phyloP scores from a whole-genome alignment of 2,888 invertebrate species.

The Amphipoea oculea region DNA sequence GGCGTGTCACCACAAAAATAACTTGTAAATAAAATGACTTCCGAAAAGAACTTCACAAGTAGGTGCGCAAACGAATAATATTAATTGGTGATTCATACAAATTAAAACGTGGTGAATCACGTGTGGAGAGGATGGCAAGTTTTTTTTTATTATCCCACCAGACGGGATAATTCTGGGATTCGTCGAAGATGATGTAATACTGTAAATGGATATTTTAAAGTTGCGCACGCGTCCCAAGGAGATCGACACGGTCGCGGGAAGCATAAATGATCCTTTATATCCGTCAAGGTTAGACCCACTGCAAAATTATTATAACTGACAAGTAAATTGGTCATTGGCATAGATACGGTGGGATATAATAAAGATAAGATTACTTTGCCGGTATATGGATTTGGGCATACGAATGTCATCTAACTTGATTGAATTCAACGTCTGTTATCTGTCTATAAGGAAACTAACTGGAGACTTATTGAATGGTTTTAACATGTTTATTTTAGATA shows the following conservation, averaged over 20 bases:
- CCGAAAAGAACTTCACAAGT: constrained; percentile 54
- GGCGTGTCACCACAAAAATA: constrained; percentile 47
- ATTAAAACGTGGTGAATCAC: constrained; percentile 75
- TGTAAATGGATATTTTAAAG: constrained; percentile 67
- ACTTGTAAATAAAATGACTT: constrained; percentile 58
- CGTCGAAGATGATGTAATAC: constrained; percentile 74
- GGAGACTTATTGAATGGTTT: neutral
- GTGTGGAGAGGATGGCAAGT: constrained; percentile 66
- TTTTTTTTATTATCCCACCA: constrained; percentile 63
- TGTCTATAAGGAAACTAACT: neutral
- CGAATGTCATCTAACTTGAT: constrained; percentile 37
- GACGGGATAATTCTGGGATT: constrained; percentile 68
- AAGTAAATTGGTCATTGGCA: constrained; percentile 61
- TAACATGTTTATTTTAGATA: neutral
- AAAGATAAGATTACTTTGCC: constrained; percentile 61
- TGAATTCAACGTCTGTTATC: constrained; percentile 19
- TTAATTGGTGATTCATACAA: constrained; percentile 77
- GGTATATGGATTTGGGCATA: constrained; percentile 37
- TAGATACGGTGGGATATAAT: constrained; percentile 53
- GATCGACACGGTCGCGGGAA: constrained; percentile 45
- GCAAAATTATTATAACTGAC: constrained; percentile 64
- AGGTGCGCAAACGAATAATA: constrained; percentile 53
- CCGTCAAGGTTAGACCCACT: constrained; percentile 58
- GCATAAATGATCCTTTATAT: constrained; percentile 55
- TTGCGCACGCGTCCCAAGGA: constrained; percentile 38